These are phyloP conservation scores for Cremastinae sp. DNA, from an alignment of 2,888 invertebrate species.

Conservation along the genomic window DNA sequence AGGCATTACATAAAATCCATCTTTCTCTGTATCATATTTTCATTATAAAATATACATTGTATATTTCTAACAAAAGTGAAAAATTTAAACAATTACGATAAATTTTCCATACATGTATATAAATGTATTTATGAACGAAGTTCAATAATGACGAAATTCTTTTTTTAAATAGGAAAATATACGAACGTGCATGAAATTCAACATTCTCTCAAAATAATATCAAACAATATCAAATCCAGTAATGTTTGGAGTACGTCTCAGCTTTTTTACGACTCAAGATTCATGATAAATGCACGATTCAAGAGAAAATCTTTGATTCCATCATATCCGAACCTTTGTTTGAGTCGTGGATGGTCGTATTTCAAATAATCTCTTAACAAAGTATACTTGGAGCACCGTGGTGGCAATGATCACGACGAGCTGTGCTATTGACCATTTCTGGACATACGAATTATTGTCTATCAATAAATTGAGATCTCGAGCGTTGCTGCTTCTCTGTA, in stretches of 20 bases:
- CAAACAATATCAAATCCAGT: too few species aligned
- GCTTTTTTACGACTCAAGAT: too few species aligned
- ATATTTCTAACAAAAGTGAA: conserved; percentile 55
- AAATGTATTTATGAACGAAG: neutral
- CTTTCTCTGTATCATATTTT: conserved; percentile 46
- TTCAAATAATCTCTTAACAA: conserved; percentile 95
- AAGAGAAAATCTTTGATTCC: too few species aligned
- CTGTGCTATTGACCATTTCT: conserved; percentile 93
- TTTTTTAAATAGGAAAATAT: neutral
- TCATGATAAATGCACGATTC: conserved; percentile 9
- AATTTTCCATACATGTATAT: conserved; percentile 14
- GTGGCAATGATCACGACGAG: conserved; percentile 91
- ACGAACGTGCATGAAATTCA: too few species aligned
- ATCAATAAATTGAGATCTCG: conserved; percentile 90
- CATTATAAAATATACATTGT: conserved; percentile 58
- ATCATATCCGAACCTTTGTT: conserved; percentile 76
- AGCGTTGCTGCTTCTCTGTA: conserved; percentile 89
- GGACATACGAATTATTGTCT: conserved; percentile 93
- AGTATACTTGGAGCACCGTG: conserved; percentile 91
- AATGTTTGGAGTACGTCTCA: too few species aligned
- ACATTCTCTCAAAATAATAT: too few species aligned
- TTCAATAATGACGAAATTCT: neutral
- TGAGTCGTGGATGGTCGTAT: conserved; percentile 84
- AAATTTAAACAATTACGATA: conserved; percentile 30
- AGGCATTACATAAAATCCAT: conserved; percentile 41